Evolutionary conservation across 2,797 vertebrate genomes (phyloP), one percentile per base, ranked within the genome.

Genomic region (Eidolon dupreanum): DNA sequence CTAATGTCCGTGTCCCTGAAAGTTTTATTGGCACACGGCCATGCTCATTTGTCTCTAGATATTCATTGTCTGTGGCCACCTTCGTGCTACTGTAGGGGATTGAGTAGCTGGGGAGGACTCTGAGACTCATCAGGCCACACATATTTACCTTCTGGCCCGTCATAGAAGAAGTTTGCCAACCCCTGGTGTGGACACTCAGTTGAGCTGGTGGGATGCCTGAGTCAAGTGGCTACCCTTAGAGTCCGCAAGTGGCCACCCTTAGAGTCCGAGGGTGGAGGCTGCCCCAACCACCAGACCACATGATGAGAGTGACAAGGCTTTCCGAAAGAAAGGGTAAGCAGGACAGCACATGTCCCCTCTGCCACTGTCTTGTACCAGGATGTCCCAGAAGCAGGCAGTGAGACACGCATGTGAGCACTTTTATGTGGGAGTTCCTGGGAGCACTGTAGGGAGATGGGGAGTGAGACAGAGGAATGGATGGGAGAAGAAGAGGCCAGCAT

Each of bases 1-100:
- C 36, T 17, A 2, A 65, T 77, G 71, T 61, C 19, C 0, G 22
- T 17, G 19, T 16, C 81, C 24, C 0, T 26, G 20, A 46, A n/a
- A 38, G n/a, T 5, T 15, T 38, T 26, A 22, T 20, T 2, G 61
- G 53, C 53, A 31, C 26, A 12, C n/a, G 26, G 8, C 51, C 20
- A 2, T 0, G 5, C 53, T 88, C 5, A 0, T 13, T 43, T 0
- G 3, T 20, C 20, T 41, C 20, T 51, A 4, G 19, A 24, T 33
- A 49, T 3, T 12, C 51, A 8, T 36, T 3, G 5, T 46, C 33
- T 16, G 36, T 26, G 49, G 31, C 74, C 4, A 24, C 33, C 19
- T 26, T 63, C 3, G n/a, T 16, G 19, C 9, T 17, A 1, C 41
- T 4, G 7, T 4, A 8, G 16, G 6, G 63, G 22, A 22, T 2